phyloP scores from a whole-genome alignment of 1,140 invertebrate species.

The Galleria mellonella region DNA sequence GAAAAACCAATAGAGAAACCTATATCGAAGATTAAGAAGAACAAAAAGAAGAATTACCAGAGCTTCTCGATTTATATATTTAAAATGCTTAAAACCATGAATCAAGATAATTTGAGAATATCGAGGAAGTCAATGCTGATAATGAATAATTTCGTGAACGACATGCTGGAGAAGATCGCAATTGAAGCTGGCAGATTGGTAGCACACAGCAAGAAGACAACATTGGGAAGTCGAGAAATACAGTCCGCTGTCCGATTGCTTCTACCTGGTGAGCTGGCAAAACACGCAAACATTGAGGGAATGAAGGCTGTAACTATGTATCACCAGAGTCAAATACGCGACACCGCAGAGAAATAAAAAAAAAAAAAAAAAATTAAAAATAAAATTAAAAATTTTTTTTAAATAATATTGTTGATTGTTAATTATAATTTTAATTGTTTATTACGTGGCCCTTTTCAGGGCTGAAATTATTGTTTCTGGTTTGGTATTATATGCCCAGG shows the following conservation, averaged over 20 bases:
- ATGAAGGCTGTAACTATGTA: constrained; percentile 77
- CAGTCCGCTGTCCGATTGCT: constrained; percentile 61
- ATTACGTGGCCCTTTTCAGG: not conserved
- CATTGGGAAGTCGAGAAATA: constrained; percentile 63
- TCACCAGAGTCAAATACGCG: constrained; percentile 8
- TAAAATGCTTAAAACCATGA: constrained; percentile 77
- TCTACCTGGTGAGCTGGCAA: constrained; percentile 43
- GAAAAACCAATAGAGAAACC: constrained; percentile 41
- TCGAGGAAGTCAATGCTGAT: constrained; percentile 74
- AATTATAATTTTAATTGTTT: not conserved
- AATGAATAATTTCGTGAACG: constrained; percentile 78
- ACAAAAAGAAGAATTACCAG: constrained; percentile 75
- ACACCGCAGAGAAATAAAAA: not conserved
- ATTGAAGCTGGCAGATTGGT: constrained; percentile 69
- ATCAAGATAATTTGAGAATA: constrained; percentile 55
- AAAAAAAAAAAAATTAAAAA: not conserved
- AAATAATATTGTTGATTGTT: not conserved
- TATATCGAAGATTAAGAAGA: constrained; percentile 38
- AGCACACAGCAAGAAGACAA: constrained; percentile 76
- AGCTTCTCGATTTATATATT: constrained; percentile 83
- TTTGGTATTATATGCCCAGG: no score
- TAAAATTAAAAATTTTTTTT: not conserved
- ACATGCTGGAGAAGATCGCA: constrained; percentile 77
- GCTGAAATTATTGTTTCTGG: not conserved
- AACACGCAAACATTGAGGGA: constrained; percentile 65